These are phyloP conservation scores for Ricordea florida DNA, from an alignment of 92 coral and sea anemone species.

Conservation along the genomic window DNA sequence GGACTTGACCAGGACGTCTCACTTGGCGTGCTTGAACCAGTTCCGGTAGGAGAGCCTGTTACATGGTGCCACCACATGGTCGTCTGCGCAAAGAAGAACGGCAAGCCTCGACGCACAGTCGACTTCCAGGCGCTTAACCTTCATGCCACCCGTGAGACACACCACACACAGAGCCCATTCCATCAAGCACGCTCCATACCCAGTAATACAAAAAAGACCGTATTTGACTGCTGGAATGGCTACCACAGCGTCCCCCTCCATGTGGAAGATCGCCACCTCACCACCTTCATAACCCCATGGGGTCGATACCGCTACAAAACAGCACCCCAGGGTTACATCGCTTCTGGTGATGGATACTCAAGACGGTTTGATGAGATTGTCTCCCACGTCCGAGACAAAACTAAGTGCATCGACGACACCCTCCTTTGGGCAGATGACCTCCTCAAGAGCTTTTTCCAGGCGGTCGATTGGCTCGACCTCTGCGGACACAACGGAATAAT, in stretches of 20 bases:
- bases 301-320: conserved; percentile 69
- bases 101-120: conserved; percentile 54
- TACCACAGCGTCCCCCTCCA: conserved; percentile 64
- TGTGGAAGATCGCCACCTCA: conserved; percentile 53
- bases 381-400: conserved; percentile 43
- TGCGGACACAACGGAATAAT: conserved; percentile 38
- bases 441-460: conserved; percentile 1
- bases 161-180: conserved; percentile 63
- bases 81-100: conserved; percentile 53
- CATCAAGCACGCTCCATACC: conserved; percentile 64
- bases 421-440: conserved; percentile 43
- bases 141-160: conserved; percentile 59
- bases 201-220: conserved; percentile 18
- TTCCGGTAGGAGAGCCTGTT: conserved; percentile 46
- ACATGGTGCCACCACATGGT: conserved; percentile 69
- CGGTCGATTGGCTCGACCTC: conserved; percentile 37
- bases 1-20: conserved; percentile 61
- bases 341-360: conserved; percentile 60
- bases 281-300: conserved; percentile 73
- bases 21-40: conserved; percentile 55
- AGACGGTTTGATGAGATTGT: conserved; percentile 56
- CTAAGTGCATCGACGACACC: conserved; percentile 33
- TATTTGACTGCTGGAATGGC: conserved; percentile 54
- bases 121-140: conserved; percentile 64
- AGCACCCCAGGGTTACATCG: conserved; percentile 71